Base-by-base conservation (phyloP, 1,140 invertebrate species). In the Anoplophora glabripennis region DNA sequence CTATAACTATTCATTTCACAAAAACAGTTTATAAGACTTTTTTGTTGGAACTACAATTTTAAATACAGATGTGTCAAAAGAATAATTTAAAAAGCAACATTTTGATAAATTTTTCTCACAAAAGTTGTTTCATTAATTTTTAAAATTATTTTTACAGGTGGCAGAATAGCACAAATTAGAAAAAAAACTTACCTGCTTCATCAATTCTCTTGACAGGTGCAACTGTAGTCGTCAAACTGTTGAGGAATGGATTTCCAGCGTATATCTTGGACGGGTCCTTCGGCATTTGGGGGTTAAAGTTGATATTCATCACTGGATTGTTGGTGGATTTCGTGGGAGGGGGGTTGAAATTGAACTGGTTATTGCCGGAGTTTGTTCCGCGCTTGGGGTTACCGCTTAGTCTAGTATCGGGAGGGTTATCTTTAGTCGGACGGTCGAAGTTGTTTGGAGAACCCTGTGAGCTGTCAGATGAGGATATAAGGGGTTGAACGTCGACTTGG, bases 401-500 rank as follows among this genome's bases (percentile, higher is more conserved):
- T 12, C 10, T 28, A 11, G 53, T 1, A 37, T 11, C 36, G 12
- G 45, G 10, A 7, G 40, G 18, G 21, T 18, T 45, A 11, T 61
- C 47, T 4, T 47, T 34, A 21, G 61, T 57, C 4, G 56, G 38
- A 10, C 21, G 2, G 5, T 15, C 14, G 38, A n/a, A 12, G 34
- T 11, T 45, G 10, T n/a, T n/a, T n/a, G 17, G 18, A 12, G 11
- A 28, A 28, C 14, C 51, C n/a, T 46, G 15, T 1, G 42, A 45
- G 15, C 18, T 41, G 18, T 64, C 33, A 9, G 37, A 53, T n/a
- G 51, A 49, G 15, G 45, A 48, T 14, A n/a, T n/a, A n/a, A 59
- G n/a, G 17, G 69, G 67, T 7, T 54, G 35, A 1, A 69, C 46
- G 33, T 63, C 66, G 21, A 73, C 37, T 14, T 60, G 64, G 7